These are phyloP conservation scores for Dreissena rostriformis DNA, from an alignment of 1,140 invertebrate genomes.

Conservation along the genomic window DNA sequence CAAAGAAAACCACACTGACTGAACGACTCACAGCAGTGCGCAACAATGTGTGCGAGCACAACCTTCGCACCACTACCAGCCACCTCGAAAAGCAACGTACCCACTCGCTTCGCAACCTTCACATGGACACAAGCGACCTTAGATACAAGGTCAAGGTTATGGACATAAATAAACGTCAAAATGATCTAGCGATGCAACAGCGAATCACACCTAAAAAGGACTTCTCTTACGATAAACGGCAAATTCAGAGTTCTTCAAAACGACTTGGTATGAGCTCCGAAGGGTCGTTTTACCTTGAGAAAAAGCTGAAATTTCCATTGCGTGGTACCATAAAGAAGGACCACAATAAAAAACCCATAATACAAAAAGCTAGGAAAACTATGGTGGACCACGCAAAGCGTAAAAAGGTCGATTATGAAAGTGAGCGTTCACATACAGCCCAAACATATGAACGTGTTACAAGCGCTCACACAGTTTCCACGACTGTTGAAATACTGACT, in stretches of 20 bases:
- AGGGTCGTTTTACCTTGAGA: conserved; percentile 72
- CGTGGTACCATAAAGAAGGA: conserved; percentile 65
- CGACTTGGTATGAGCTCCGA: conserved; percentile 66
- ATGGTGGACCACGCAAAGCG: conserved; percentile 57
- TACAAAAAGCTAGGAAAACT: conserved; percentile 69
- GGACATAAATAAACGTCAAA: conserved; percentile 74
- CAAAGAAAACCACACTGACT: conserved; percentile 66
- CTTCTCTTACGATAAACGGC: conserved; percentile 73
- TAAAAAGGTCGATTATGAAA: conserved; percentile 58
- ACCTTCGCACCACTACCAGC: conserved; percentile 60
- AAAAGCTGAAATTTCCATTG: conserved; percentile 69
- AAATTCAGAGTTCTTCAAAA: conserved; percentile 70
- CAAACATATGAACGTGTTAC: conserved; percentile 35
- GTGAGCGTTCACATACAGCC: conserved; percentile 44
- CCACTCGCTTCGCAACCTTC: conserved; percentile 66
- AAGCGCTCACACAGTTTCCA: conserved; percentile 45
- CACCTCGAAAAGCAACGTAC: conserved; percentile 68
- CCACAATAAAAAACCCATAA: conserved; percentile 66
- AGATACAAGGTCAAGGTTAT: conserved; percentile 75
- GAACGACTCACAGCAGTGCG: conserved; percentile 75
- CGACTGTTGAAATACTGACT: conserved; percentile 26
- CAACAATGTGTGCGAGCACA: conserved; percentile 76
- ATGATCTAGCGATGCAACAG: conserved; percentile 69
- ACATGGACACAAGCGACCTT: conserved; percentile 68
- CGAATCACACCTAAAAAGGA: conserved; percentile 70